Evolutionary conservation across 1,140 invertebrate species (phyloP).

Genomic region (Cyclargus thomasi): DNA sequence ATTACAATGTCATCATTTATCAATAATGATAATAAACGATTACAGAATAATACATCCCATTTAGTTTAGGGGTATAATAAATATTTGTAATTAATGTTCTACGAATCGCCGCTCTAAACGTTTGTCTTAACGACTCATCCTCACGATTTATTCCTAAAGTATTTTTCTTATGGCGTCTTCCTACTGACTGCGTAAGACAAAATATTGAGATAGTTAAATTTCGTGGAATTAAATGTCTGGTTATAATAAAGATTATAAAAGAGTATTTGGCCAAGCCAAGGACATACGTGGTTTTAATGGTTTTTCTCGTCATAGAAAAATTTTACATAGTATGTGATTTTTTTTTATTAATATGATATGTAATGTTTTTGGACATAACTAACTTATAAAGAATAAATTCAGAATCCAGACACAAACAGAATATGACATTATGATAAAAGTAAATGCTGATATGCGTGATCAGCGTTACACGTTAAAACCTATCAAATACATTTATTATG

Average conservation of each 20-base stretch:
- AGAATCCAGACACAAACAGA: too few relatives aligned
- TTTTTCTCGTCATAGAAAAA: too few relatives aligned
- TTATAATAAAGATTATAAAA: not conserved
- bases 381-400: too few relatives aligned
- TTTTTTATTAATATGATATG: too few relatives aligned
- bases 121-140: slow-evolving; percentile 37
- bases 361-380: too few relatives aligned
- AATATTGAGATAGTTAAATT: not conserved
- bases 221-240: slow-evolving; percentile 11
- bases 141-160: slow-evolving; percentile 38
- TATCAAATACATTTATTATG: too few relatives aligned
- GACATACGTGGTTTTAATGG: too few relatives aligned
- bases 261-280: too few relatives aligned
- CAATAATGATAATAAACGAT: slow-evolving; percentile 18
- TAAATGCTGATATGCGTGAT: too few relatives aligned
- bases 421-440: too few relatives aligned
- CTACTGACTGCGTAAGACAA: slow-evolving; percentile 17
- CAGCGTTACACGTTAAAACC: too few relatives aligned
- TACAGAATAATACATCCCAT: slow-evolving; percentile 11
- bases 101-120: slow-evolving; percentile 32
- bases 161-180: slow-evolving; percentile 25
- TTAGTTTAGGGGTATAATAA: slow-evolving; percentile 8
- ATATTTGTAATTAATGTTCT: slow-evolving; percentile 38
- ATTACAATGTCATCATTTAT: not conserved
- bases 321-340: too few relatives aligned